Evolutionary conservation across 2,113 vertebrate genomes (phyloP).

Genomic region (Pelobates fuscus): DNA sequence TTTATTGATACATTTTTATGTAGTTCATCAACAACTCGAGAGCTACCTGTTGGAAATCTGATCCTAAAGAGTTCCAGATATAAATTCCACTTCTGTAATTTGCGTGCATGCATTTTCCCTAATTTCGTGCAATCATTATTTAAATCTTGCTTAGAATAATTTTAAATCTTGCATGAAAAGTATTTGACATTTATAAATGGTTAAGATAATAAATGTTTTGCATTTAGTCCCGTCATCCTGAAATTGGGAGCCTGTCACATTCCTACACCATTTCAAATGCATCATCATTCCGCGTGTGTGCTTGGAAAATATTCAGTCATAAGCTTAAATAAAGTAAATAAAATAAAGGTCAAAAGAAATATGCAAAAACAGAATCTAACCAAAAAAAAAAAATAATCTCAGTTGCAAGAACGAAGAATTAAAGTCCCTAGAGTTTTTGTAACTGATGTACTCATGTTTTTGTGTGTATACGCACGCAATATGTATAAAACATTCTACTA

Average conservation of each 20-base stretch:
- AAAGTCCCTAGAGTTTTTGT: not conserved
- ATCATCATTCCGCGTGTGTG: constrained; percentile 23
- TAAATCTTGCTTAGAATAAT: constrained; percentile 10
- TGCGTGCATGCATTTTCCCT: not conserved
- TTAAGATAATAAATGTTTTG: constrained; percentile 15
- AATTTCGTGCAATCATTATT: constrained; percentile 15
- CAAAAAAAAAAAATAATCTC: not conserved
- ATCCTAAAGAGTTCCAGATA: not conserved
- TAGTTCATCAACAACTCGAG: too few species aligned
- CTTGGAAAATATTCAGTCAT: constrained; percentile 39
- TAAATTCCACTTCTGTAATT: constrained; percentile 5
- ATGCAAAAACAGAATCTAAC: constrained; percentile 26
- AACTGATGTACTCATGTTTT: not conserved
- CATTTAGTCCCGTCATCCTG: not conserved
- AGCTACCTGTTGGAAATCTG: not conserved
- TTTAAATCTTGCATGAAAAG: constrained; percentile 15
- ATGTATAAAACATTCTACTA: not conserved
- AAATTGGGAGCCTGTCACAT: constrained; percentile 35
- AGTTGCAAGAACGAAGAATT: not conserved
- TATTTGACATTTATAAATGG: not conserved
- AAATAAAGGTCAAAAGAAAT: constrained; percentile 44
- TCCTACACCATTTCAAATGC: constrained; percentile 24
- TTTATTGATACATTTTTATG: too few species aligned
- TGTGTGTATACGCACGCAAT: not conserved
- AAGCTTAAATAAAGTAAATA: constrained; percentile 51